Evolutionary conservation across 2,888 invertebrate species (phyloP), one percentile per base, ranked within the genome.

Genomic region (Drosophila prostipennis): DNA sequence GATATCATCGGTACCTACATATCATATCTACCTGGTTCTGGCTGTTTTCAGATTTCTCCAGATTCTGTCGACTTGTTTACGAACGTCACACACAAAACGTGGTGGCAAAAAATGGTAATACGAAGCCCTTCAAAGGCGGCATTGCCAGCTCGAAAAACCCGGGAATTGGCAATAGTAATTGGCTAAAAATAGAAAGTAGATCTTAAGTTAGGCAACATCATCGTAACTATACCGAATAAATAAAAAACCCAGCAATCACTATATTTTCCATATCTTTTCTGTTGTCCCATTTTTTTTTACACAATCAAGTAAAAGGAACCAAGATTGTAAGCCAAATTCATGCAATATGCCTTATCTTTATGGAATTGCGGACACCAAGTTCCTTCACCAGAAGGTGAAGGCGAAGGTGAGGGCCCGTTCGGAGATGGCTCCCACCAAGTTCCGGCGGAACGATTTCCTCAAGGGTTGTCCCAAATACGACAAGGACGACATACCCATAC

Each of bases 341-440:
- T 16, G 13, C 19, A 74, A n/a, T 6, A 85, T 85, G 84, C 79
- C 79, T 0, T 85, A 85, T 64, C 54, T 85, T 0, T 85, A 85
- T 52, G 84, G 84, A 0, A 72, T 89, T 10, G 72, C 84, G 32
- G 84, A 85, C 26, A 85, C 84, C 52, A 89, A 89, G 70, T 85
- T 74, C 54, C 37, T 59, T 45, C 46, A 51, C 1, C 51, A 16
- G 23, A 52, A 34, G 11, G 2, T 5, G 6, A 68, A 19, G 26
- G 29, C 46, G 32, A 40, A 23, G 11, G 8, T 4, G 0, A 32
- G 6, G 4, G 14, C 29, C 8, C 40, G n/a, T 11, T 37, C 39
- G 6, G 43, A 34, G 1, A 37, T 52, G 46, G 61, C 65, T 6
- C 32, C 69, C 2, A 29, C 29, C 14, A 80, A 72, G 19, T 89